phyloP scores from a whole-genome alignment of 23 tunicate genomes.

The Styela plicata region DNA sequence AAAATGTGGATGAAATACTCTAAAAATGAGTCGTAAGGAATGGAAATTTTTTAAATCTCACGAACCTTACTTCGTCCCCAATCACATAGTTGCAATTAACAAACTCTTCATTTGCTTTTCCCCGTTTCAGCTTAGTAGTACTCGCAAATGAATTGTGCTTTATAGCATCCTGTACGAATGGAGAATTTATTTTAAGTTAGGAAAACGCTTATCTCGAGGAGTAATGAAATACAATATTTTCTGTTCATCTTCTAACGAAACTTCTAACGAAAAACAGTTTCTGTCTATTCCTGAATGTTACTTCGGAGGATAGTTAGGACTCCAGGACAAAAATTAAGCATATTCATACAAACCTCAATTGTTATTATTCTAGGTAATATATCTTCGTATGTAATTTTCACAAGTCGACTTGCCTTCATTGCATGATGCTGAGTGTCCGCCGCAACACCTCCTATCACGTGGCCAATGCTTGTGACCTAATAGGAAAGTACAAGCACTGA shows the following conservation, averaged over 20 bases:
- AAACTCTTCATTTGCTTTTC: constrained; percentile 24
- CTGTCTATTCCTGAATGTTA: no score
- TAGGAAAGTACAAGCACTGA: no score
- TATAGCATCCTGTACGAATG: constrained; percentile 34
- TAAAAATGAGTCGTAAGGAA: no score
- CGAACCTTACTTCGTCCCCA: constrained; percentile 14
- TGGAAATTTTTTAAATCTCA: not conserved
- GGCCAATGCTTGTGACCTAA: constrained; percentile 84
- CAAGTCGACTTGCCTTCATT: constrained; percentile 57
- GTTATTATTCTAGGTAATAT: constrained; percentile 54
- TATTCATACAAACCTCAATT: no score
- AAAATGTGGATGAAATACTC: no score
- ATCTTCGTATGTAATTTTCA: constrained; percentile 79
- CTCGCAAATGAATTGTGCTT: constrained; percentile 17
- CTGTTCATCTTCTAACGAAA: no score
- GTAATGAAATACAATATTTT: no score
- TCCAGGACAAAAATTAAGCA: no score
- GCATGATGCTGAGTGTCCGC: constrained; percentile 90
- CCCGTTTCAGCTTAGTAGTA: not conserved
- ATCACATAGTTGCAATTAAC: constrained; percentile 20
- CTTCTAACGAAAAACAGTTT: no score
- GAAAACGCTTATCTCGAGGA: no score
- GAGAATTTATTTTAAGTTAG: no score
- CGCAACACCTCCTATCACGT: constrained; percentile 80
- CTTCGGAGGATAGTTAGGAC: no score